phyloP scores from a whole-genome alignment of 2,888 invertebrate species.

The Aproaerema taeniolella region DNA sequence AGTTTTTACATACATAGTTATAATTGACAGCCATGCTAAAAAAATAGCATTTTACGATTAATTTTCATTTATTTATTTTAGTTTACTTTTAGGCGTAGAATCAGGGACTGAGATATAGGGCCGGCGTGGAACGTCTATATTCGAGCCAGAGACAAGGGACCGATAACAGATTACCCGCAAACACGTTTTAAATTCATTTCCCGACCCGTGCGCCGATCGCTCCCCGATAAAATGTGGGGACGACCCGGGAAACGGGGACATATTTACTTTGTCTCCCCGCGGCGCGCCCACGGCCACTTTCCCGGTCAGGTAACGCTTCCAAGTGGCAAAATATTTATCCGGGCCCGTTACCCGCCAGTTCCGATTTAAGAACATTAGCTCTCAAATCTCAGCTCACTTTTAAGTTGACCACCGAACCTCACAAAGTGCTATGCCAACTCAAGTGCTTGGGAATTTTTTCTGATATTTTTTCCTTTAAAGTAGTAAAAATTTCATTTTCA shows the following conservation, averaged over 20 bases:
- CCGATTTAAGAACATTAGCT: slow-evolving; percentile 68
- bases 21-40: no score
- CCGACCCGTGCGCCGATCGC: slow-evolving; percentile 75
- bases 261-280: slow-evolving; percentile 75
- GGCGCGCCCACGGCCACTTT: slow-evolving; percentile 63
- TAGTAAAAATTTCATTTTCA: no score
- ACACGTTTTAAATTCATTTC: slow-evolving; percentile 78
- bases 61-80: no score
- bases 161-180: slow-evolving; percentile 78
- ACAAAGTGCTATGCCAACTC: slow-evolving; percentile 15
- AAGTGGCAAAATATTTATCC: slow-evolving; percentile 75
- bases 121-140: slow-evolving; percentile 66
- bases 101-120: slow-evolving; percentile 59
- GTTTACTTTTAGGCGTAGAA: slow-evolving; percentile 19
- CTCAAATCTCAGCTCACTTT: slow-evolving; percentile 46
- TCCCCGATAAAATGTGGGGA: slow-evolving; percentile 76
- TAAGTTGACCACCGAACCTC: slow-evolving; percentile 23
- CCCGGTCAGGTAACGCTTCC: slow-evolving; percentile 70
- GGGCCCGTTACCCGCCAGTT: slow-evolving; percentile 62
- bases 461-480: no score
- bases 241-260: slow-evolving; percentile 68
- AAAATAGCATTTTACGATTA: no score
- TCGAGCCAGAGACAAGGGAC: slow-evolving; percentile 73
- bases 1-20: no score
- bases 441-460: no score